Conservation (phyloP, 2,113 vertebrate species). For the Ptyas mucosa region DNA sequence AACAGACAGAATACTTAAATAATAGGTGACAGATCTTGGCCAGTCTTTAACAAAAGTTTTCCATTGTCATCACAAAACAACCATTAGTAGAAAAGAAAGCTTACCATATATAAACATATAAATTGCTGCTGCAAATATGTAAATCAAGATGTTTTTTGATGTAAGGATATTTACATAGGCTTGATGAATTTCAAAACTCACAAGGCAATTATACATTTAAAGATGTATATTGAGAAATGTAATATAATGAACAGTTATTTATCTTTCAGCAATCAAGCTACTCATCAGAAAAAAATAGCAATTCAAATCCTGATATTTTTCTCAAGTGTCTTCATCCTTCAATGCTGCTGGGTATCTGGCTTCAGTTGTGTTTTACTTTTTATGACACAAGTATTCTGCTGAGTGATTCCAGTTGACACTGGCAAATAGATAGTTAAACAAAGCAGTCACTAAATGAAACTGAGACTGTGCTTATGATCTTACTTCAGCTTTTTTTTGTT, state of each 20-base stretch:
- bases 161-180: background rate
- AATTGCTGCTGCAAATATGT: background rate
- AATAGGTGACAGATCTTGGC: conserved; percentile 10
- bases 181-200: background rate
- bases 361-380: background rate
- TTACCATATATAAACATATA: background rate
- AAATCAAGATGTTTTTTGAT: background rate
- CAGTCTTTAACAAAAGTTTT: background rate
- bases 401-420: background rate
- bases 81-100: background rate
- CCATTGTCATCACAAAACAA: background rate
- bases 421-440: background rate
- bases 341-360: background rate
- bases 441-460: background rate
- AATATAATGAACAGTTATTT: background rate
- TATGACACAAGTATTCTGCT: background rate
- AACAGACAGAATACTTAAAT: conserved; percentile 1
- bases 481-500: background rate
- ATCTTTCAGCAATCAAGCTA: background rate
- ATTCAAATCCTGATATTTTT: background rate
- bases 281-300: background rate
- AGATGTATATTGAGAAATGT: background rate
- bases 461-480: background rate
- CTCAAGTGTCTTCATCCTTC: background rate
- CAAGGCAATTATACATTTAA: background rate